phyloP scores from a whole-genome alignment of 2,797 vertebrate genomes.

The Acanthornis magna region DNA sequence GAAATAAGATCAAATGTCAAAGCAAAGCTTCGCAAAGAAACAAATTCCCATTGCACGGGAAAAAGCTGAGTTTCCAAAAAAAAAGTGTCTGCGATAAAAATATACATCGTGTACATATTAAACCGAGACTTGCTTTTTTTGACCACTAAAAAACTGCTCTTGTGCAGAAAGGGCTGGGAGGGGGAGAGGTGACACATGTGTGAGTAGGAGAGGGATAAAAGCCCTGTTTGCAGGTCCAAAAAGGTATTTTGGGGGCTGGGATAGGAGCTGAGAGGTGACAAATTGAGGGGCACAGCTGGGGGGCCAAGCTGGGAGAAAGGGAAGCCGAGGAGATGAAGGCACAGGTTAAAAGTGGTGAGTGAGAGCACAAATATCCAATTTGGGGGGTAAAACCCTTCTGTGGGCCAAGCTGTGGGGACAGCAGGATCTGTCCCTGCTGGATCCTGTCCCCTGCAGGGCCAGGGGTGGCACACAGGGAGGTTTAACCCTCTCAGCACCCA shows the following conservation, averaged over 20 bases:
- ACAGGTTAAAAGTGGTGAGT: not conserved
- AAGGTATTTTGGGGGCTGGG: not conserved
- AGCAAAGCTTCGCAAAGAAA: not conserved
- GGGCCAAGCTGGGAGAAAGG: not conserved
- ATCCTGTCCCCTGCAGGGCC: not conserved
- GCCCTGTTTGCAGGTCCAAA: not conserved
- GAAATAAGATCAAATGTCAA: not conserved
- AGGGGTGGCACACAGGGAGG: not conserved
- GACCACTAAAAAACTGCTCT: not conserved
- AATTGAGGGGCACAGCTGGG: not conserved
- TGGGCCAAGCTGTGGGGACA: not conserved
- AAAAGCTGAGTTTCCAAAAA: not conserved
- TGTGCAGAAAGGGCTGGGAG: not conserved
- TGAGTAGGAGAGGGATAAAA: not conserved
- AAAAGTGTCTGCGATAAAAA: not conserved
- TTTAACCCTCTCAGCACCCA: not conserved
- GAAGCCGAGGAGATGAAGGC: not conserved
- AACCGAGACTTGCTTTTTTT: not conserved
- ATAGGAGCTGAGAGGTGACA: not conserved
- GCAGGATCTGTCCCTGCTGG: not conserved
- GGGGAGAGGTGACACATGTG: not conserved
- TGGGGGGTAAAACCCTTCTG: not conserved
- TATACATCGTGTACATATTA: rapidly evolving
- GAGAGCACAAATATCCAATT: not conserved
- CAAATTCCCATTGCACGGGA: not conserved